Base-by-base conservation (phyloP, 2,113 vertebrate species). In the Notarius lentiginosus region DNA sequence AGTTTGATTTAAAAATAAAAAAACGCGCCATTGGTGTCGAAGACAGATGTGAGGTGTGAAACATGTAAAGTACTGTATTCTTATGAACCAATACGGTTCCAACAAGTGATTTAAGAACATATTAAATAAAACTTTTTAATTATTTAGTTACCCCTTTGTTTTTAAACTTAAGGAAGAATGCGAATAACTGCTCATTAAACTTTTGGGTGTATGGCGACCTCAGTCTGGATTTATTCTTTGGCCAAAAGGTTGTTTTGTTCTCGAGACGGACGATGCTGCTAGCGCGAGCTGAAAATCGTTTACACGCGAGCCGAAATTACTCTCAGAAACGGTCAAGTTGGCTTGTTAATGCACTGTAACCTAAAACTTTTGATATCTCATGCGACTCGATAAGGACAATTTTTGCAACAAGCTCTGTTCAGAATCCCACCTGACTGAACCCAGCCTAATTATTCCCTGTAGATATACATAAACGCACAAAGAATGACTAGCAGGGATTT, bases 401-500 rank as follows among this genome's bases (percentile, higher is more conserved):
- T 61, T n/a, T 12, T 15, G 11, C n/a, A 65, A 65, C 24, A 65
- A 77, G 18, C 49, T 60, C 66, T 10, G 68, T 41, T 63, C 66
- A 70, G 53, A 66, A 68, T 47, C 49, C 47, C 79, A 58, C 70
- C 18, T 30, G 34, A 86, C n/a, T 22, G 49, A 27, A 70, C 5
- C 65, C 7, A 11, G 15, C 5, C 7, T n/a, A 65, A 68, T 51
- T 72, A n/a, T 83, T 10, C 18, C 70, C 53, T 2, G 34, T 82
- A 27, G 65, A 49, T 41, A 34, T 68, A 68, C 87, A 82, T 66
- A 70, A 60, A 30, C 83, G 73, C 56, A 70, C 27, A 90, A 88
- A 85, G 84, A 65, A 65, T 79, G 80, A 34, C 68, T 72, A 55
- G 72, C 65, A 76, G 73, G 79, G 88, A 86, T 88, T 87, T 87